Percentiles rank a stretch among this genome's conserved stretches.
These are phyloP conservation scores for Tinea pellionella DNA, from an alignment of 2,888 invertebrate genomes.

Conservation along the genomic window DNA sequence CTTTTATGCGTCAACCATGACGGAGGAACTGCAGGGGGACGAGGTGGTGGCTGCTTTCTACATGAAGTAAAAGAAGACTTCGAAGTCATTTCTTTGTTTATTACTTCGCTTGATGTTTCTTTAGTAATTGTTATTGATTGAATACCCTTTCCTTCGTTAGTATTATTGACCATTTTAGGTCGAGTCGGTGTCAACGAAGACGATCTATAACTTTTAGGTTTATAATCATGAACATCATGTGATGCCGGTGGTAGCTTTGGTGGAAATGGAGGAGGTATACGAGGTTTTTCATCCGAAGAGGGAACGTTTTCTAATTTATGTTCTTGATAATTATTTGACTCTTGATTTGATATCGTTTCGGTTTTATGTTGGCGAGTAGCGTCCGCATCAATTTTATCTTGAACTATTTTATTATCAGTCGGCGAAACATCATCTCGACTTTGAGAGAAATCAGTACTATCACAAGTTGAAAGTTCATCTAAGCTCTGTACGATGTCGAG, in stretches of 20 bases:
- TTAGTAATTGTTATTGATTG: neutral
- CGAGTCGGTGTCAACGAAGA: neutral
- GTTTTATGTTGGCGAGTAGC: neutral
- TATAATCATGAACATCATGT: neutral
- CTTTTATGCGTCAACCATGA: conserved; percentile 45
- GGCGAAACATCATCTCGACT: conserved; percentile 54
- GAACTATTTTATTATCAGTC: conserved; percentile 21
- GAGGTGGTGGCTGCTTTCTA: conserved; percentile 31
- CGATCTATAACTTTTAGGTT: neutral
- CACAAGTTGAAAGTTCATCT: conserved; percentile 52
- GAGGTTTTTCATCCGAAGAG: neutral
- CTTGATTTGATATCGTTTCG: neutral
- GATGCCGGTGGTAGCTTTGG: neutral
- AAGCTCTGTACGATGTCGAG: conserved; percentile 51
- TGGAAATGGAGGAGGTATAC: neutral
- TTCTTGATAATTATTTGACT: neutral
- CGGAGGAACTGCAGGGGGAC: conserved; percentile 53
- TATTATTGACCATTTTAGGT: neutral
- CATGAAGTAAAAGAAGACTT: conserved; percentile 15
- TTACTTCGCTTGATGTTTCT: neutral
- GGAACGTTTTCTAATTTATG: neutral
- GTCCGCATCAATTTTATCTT: neutral
- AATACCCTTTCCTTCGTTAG: neutral
- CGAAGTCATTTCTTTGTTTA: neutral
- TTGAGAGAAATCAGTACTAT: conserved; percentile 57